phyloP scores from a whole-genome alignment of 2,888 invertebrate genomes.

The Epirrita christyi region DNA sequence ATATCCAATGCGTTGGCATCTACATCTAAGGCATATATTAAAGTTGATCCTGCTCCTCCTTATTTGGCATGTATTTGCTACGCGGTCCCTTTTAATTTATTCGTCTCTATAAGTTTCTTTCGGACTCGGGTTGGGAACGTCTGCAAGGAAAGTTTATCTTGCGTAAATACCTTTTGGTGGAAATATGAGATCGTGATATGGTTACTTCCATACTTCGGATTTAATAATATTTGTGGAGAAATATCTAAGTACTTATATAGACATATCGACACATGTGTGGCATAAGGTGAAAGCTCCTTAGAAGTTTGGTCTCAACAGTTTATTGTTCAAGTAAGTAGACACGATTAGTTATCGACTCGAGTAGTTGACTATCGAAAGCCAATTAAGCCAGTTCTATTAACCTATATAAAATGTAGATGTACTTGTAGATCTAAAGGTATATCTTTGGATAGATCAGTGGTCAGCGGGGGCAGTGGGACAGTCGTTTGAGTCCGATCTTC shows the following conservation, averaged over 20 bases:
- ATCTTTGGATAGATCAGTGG: slow-evolving; percentile 50
- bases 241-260: too few species aligned
- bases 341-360: slow-evolving; percentile 1
- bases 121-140: slow-evolving; percentile 43
- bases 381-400: slow-evolving; percentile 45
- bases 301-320: background rate
- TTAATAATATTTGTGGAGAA: slow-evolving; percentile 34
- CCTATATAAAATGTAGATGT: slow-evolving; percentile 46
- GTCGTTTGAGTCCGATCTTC: slow-evolving; percentile 46
- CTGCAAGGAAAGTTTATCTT: slow-evolving; percentile 54
- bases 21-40: slow-evolving; percentile 38
- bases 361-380: slow-evolving; percentile 4
- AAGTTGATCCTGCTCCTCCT: slow-evolving; percentile 54
- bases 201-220: slow-evolving; percentile 43
- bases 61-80: slow-evolving; percentile 55
- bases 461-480: slow-evolving; percentile 56
- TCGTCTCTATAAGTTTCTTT: slow-evolving; percentile 52
- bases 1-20: slow-evolving; percentile 36
- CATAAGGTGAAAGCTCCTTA: background rate
- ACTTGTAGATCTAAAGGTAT: too few species aligned
- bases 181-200: slow-evolving; percentile 44
- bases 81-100: slow-evolving; percentile 54
- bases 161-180: slow-evolving; percentile 50
- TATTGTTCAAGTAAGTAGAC: background rate
- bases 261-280: background rate